Conservation (phyloP, 2,888 invertebrate genomes). For the Pachydiplax longipennis region DNA sequence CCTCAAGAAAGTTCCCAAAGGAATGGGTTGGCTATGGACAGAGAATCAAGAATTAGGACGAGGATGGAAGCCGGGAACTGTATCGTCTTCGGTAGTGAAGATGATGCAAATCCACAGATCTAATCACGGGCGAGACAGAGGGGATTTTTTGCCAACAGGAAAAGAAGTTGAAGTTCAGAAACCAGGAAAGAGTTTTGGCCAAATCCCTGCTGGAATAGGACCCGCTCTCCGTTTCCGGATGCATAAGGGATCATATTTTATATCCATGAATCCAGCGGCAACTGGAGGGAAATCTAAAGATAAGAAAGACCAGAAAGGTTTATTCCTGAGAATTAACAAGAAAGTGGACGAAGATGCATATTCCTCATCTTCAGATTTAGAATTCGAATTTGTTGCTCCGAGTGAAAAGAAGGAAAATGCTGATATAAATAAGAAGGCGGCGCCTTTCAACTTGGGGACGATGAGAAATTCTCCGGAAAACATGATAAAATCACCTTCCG, state of each 20-base stretch:
- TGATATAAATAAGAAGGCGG: no score
- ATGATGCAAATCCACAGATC: not conserved
- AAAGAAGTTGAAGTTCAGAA: not conserved
- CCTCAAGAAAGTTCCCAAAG: not conserved
- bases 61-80: not conserved
- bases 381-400: not conserved
- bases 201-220: not conserved
- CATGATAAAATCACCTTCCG: no score
- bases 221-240: not conserved
- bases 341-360: not conserved
- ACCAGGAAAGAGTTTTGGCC: not conserved
- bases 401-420: not conserved
- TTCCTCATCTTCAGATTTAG: not conserved
- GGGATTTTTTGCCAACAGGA: not conserved
- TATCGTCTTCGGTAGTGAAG: not conserved
- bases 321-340: conserved; percentile 17
- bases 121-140: not conserved
- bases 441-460: no score
- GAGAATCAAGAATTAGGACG: not conserved
- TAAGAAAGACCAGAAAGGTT: not conserved
- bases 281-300: not conserved
- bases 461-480: no score
- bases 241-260: not conserved
- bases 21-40: not conserved
- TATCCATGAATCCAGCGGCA: not conserved